phyloP scores from a whole-genome alignment of 92 coral and sea anemone genomes.

The Desmophyllum pertusum region DNA sequence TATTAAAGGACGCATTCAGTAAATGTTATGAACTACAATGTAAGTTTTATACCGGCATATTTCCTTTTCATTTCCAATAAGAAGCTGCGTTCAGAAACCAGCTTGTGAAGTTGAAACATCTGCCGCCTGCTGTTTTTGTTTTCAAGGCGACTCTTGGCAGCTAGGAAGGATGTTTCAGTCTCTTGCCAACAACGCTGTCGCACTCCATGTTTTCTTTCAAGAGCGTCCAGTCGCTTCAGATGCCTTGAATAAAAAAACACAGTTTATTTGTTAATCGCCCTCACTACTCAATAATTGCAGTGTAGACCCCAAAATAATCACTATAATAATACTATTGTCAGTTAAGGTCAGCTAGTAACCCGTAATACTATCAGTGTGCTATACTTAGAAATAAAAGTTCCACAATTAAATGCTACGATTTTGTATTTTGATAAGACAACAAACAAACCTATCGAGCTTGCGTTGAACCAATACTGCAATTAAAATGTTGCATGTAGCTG shows the following conservation, averaged over 20 bases:
- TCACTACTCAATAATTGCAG: too few relatives aligned
- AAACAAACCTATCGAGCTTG: background rate
- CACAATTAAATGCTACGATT: too few relatives aligned
- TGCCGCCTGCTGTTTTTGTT: slow-evolving; percentile 41
- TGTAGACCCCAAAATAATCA: background rate
- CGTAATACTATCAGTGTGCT: too few relatives aligned
- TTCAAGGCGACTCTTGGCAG: slow-evolving; percentile 26
- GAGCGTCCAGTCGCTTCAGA: slow-evolving; percentile 3
- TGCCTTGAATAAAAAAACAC: background rate
- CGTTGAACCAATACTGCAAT: too few relatives aligned
- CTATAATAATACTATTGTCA: too few relatives aligned
- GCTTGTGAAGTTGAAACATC: slow-evolving; percentile 49
- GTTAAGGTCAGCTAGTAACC: too few relatives aligned
- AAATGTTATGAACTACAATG: too few relatives aligned
- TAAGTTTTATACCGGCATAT: slow-evolving; percentile 55
- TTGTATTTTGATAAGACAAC: too few relatives aligned
- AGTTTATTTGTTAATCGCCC: too few relatives aligned
- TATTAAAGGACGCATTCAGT: too few relatives aligned
- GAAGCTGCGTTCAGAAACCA: slow-evolving; percentile 64
- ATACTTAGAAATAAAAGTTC: background rate
- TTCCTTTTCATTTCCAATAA: slow-evolving; percentile 62
- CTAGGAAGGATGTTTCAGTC: slow-evolving; percentile 31
- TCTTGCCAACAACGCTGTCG: slow-evolving; percentile 38
- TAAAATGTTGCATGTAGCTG: too few relatives aligned
- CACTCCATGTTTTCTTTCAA: slow-evolving; percentile 43